Percentiles rank a stretch among this genome's conserved stretches.
Evolutionary conservation across 2,797 vertebrate genomes (phyloP).

Genomic region (Gorsachius magnificus): DNA sequence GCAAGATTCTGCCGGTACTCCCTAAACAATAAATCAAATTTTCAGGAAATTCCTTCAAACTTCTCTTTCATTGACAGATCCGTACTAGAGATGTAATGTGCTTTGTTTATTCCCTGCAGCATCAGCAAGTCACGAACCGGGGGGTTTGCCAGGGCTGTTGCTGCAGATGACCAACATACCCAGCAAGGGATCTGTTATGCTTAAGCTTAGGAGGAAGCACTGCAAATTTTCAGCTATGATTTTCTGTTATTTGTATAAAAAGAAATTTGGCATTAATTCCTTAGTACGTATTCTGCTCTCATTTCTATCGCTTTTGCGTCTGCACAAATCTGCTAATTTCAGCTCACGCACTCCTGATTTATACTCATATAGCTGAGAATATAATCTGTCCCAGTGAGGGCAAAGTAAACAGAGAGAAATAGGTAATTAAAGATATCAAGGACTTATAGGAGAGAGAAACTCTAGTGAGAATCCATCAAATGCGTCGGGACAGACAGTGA

Average conservation of each 20-base stretch:
- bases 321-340: not conserved
- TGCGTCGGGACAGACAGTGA: not conserved
- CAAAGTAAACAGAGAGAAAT: conserved; percentile 39
- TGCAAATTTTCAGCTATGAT: not conserved
- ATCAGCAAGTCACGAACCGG: not conserved
- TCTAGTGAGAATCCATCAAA: conserved; percentile 46
- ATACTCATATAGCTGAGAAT: not conserved
- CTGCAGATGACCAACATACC: not conserved
- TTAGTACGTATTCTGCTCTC: not conserved
- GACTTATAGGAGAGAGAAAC: conserved; percentile 2
- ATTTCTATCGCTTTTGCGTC: not conserved
- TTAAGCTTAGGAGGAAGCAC: not conserved
- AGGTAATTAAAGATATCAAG: conserved; percentile 54
- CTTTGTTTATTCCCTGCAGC: not conserved
- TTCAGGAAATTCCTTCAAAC: not conserved
- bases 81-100: not conserved
- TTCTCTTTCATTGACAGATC: not conserved
- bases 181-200: not conserved
- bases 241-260: not conserved
- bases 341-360: not conserved
- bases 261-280: not conserved
- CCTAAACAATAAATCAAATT: not conserved
- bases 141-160: not conserved
- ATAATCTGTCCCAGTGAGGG: not conserved
- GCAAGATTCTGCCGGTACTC: not conserved